phyloP scores from a whole-genome alignment of 2,113 vertebrate species.

The Terrapene triunguis region DNA sequence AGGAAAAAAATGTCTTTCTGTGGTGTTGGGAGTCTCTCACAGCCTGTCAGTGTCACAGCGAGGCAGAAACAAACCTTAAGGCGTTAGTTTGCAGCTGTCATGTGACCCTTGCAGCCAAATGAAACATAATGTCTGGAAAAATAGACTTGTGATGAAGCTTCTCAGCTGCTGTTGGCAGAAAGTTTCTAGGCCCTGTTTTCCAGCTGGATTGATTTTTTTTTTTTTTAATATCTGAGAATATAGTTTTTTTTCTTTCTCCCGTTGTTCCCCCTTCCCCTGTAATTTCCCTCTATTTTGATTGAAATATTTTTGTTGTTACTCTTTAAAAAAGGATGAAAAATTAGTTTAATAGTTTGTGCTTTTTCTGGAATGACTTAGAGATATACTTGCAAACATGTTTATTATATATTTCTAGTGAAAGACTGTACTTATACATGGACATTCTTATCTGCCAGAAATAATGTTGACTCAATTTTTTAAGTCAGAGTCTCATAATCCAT shows the following conservation, averaged over 20 bases:
- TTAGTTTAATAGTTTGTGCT: constrained; percentile 10
- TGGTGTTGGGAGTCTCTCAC: constrained; percentile 78
- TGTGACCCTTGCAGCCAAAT: constrained; percentile 82
- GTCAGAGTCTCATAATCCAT: neutral
- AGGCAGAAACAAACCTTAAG: constrained; percentile 80
- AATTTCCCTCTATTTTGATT: fast-evolving
- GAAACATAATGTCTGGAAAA: constrained; percentile 76
- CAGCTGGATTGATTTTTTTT: neutral
- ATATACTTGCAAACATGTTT: neutral
- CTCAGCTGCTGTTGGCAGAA: constrained; percentile 82
- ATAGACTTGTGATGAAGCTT: constrained; percentile 69
- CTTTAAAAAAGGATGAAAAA: neutral
- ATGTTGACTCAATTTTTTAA: neutral
- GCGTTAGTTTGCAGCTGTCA: constrained; percentile 85
- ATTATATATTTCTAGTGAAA: neutral
- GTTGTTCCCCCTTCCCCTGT: neutral
- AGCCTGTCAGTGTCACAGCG: constrained; percentile 84
- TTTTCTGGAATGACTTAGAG: neutral
- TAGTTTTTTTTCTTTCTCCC: neutral
- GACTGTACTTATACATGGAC: neutral
- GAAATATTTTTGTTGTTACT: neutral
- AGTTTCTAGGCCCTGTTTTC: constrained; percentile 66
- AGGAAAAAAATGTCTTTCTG: constrained; percentile 82
- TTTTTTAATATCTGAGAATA: neutral
- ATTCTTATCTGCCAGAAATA: neutral